Evolutionary conservation across 2,888 invertebrate species (phyloP), one percentile per base, ranked within the genome.

Genomic region (Caenorhabditis wallacei): DNA sequence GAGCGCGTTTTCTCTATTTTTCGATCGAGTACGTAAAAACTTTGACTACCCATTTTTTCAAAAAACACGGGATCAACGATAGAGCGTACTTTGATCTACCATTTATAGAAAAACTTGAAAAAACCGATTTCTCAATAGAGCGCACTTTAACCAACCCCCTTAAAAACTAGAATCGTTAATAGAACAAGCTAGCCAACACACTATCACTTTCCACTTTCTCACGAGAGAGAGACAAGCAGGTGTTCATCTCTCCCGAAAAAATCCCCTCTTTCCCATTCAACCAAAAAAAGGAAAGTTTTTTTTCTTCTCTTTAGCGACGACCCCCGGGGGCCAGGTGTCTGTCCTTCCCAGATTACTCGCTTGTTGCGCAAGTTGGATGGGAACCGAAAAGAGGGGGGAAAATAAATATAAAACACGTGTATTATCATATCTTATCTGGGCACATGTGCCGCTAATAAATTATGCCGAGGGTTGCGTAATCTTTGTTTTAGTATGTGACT

Each of bases 371-470:
- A 71, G 59, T 71, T 71, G 30, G 59, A 20, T 48, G 70, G 59
- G 59, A 57, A 40, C 40, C 13, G 7, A n/a, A n/a, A n/a, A n/a
- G n/a, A n/a, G n/a, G n/a, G n/a, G n/a, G 10, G 16, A 40, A 10
- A 8, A 10, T 40, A 40, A 10, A 13, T 40, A 24, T 7, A 11
- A 16, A 64, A 43, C 72, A 74, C 72, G 72, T 74, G 72, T 20
- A 16, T 20, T n/a, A 61, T 5, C 8, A 16, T 51, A 74, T 74
- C 72, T 74, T 74, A 74, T 74, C 72, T 64, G 20, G 48, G 66
- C 70, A 56, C n/a, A n/a, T n/a, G n/a, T 70, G 79, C 79, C 70
- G 79, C 78, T n/a, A 46, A 79, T 70, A 71, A 79, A 80, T 54
- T 43, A 69, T 7, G 20, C 1, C 11, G 30, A 40, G 43, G 18